These are phyloP conservation scores for Schizopygopsis pylzovi DNA, from an alignment of 2,797 vertebrate species.

Conservation along the genomic window DNA sequence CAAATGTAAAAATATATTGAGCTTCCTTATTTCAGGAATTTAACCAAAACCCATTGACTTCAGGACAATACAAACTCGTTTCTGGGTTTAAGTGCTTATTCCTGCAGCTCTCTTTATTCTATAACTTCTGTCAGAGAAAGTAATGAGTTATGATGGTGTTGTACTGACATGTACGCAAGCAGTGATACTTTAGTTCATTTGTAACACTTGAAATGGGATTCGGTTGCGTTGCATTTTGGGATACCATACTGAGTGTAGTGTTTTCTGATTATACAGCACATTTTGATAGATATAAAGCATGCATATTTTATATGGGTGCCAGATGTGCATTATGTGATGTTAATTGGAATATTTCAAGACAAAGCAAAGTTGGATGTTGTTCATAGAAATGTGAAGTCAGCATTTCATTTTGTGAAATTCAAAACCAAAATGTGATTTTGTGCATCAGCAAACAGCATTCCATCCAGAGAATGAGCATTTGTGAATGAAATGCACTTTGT, in stretches of 20 bases:
- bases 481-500: background rate
- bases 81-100: background rate
- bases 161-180: background rate
- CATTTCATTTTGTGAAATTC: background rate
- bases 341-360: background rate
- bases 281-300: background rate
- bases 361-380: background rate
- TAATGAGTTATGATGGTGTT: background rate
- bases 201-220: background rate
- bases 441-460: background rate
- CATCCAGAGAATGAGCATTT: background rate
- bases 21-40: background rate
- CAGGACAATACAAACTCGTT: background rate
- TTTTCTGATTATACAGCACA: background rate
- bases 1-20: background rate
- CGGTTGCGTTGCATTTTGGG: background rate
- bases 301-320: background rate
- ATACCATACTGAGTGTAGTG: background rate
- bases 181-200: background rate
- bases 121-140: background rate
- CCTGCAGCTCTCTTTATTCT: background rate
- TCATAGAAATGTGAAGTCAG: background rate
- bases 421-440: background rate
- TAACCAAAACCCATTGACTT: background rate
- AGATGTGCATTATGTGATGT: background rate